These are phyloP conservation scores for Stenurella melanura DNA, from an alignment of 2,888 invertebrate genomes.

Conservation along the genomic window DNA sequence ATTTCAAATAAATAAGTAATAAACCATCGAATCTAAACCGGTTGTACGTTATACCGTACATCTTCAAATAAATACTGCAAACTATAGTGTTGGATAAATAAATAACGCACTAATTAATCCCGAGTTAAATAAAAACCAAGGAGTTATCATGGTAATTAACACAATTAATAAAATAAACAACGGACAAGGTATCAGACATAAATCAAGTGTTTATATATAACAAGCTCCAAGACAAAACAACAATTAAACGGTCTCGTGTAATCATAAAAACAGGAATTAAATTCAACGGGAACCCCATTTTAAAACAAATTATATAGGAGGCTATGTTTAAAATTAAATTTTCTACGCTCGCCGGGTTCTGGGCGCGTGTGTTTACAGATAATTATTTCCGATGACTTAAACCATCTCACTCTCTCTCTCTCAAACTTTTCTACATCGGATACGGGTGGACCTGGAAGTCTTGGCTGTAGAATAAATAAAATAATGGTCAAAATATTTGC, in stretches of 20 bases:
- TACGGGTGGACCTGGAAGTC: neutral
- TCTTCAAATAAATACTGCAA: conserved; percentile 31
- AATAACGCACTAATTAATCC: conserved; percentile 33
- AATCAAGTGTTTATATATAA: conserved; percentile 46
- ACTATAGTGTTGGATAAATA: conserved; percentile 25
- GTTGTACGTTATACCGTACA: conserved; percentile 17
- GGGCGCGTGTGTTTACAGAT: conserved; percentile 39
- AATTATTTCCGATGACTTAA: conserved; percentile 21
- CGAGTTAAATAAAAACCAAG: conserved; percentile 12
- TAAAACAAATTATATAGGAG: conserved; percentile 41
- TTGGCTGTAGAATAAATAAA: neutral
- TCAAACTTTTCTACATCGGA: neutral
- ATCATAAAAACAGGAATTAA: conserved; percentile 44
- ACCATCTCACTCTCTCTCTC: neutral
- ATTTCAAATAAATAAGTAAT: conserved; percentile 23
- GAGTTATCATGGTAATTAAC: conserved; percentile 43
- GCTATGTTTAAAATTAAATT: conserved; percentile 45
- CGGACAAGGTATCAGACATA: conserved; percentile 35
- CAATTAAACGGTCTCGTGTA: conserved; percentile 42
- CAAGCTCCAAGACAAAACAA: conserved; percentile 41
- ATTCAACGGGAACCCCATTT: conserved; percentile 30
- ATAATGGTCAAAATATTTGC: neutral
- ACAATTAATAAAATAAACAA: conserved; percentile 50
- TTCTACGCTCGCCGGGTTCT: conserved; percentile 35
- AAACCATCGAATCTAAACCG: conserved; percentile 2